Evolutionary conservation across 2,888 invertebrate species (phyloP).

Genomic region (Tupiocoris notatus): DNA sequence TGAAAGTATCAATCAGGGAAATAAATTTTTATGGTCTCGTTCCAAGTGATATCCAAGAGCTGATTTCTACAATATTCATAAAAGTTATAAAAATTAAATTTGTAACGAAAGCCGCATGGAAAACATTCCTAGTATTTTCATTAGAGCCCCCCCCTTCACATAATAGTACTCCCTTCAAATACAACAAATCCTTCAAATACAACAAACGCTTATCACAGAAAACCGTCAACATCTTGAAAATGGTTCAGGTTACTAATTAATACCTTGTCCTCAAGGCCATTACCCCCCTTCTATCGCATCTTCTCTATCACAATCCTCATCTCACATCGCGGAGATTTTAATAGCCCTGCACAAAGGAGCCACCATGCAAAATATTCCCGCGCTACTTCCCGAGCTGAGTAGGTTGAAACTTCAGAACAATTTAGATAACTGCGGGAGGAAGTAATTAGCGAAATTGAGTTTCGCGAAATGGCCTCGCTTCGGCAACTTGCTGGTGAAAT

Average conservation of each 20-base stretch:
- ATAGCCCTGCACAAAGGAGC: background rate
- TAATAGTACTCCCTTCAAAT: no score
- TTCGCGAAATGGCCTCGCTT: background rate
- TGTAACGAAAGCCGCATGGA: no score
- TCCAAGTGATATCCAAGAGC: no score
- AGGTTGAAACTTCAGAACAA: background rate
- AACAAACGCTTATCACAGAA: no score
- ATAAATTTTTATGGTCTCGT: no score
- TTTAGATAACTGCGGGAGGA: background rate
- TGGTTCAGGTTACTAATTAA: background rate
- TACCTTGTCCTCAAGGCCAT: background rate
- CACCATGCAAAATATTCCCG: background rate
- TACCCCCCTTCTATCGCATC: background rate
- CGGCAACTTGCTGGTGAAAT: background rate
- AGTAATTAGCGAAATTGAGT: background rate
- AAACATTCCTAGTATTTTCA: no score
- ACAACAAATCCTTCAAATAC: no score
- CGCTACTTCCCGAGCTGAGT: background rate
- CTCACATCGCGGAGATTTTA: background rate
- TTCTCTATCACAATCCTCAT: background rate
- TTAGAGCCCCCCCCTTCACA: no score
- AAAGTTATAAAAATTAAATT: no score
- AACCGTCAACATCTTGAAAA: background rate
- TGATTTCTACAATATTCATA: no score
- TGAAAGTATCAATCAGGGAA: no score